Evolutionary conservation across 1,140 invertebrate genomes (phyloP), one percentile per base, ranked within the genome.

Genomic region (Papilio glaucus): DNA sequence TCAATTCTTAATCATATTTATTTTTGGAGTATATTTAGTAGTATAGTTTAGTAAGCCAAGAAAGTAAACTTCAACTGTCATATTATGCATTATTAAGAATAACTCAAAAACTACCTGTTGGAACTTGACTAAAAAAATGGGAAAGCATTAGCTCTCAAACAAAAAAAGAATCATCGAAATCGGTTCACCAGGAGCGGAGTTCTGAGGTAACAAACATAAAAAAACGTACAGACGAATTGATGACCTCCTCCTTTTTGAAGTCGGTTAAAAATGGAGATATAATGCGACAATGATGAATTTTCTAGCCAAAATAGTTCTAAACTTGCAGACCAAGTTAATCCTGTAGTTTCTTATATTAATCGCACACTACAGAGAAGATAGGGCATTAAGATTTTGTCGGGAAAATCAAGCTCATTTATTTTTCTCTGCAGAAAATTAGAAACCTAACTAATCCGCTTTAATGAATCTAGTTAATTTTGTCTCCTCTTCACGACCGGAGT

Each of bases 381-480:
- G 10, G 15, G 21, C 4, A 57, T 57, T 57, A 57, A 57, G 49
- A 57, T 57, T 12, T 13, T 24, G 49, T 57, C 49, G 6, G 18
- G 10, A 57, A 57, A 57, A 12, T 26, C 10, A 4, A 57, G 49
- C n/a, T 4, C 4, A 24, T 2, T 57, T 26, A 24, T 57, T 26
- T 57, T 57, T 57, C 49, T 57, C 49, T 24, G 6, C 29, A 33
- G 18, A 18, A 57, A 57, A 57, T 57, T 57, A 57, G 21, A 57
- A 57, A 57, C 9, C 49, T 24, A 42, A 42, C 0, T 45, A 24
- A 57, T 57, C 21, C 49, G 9, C 49, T 57, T 26, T 57, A 57
- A 57, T 57, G 49, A 26, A 57, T 24, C 10, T 21, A 24, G 21
- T 57, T 53, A 24, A 57, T 57, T 57, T 24, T 26, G 21, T 57